Evolutionary conservation across 2,888 invertebrate genomes (phyloP).

Genomic region (Nebria salina): DNA sequence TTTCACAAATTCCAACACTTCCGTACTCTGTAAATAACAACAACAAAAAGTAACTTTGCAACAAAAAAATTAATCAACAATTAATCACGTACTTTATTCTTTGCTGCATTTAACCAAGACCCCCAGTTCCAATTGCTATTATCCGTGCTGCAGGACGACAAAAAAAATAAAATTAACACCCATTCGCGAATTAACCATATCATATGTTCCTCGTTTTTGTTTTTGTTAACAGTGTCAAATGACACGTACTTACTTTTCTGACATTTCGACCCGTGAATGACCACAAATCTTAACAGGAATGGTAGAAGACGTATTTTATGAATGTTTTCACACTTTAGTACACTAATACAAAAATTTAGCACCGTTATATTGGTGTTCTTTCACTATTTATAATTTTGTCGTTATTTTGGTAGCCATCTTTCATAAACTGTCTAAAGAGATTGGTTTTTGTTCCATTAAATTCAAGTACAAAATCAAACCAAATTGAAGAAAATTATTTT

Average conservation of each 20-base stretch:
- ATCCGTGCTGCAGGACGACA: slow-evolving; percentile 51
- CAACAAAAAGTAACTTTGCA: slow-evolving; percentile 20
- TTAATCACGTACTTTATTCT: slow-evolving; percentile 57
- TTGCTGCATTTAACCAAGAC: slow-evolving; percentile 61
- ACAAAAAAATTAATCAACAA: not conserved
- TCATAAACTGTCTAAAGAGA: slow-evolving; percentile 24
- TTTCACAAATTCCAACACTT: slow-evolving; percentile 80
- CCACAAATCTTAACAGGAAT: slow-evolving; percentile 37
- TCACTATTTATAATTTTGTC: slow-evolving; percentile 36
- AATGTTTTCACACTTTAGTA: slow-evolving; percentile 14
- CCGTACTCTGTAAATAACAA: slow-evolving; percentile 69
- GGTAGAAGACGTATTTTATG: slow-evolving; percentile 26
- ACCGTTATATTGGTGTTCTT: slow-evolving; percentile 18
- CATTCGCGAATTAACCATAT: slow-evolving; percentile 15
- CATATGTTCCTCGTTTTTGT: slow-evolving; percentile 35
- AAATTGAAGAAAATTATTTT: not conserved
- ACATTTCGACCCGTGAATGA: slow-evolving; percentile 49
- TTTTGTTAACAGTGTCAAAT: slow-evolving; percentile 40
- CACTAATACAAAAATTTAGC: slow-evolving; percentile 38
- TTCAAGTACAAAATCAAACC: not conserved
- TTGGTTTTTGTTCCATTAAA: slow-evolving; percentile 20
- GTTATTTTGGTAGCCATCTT: slow-evolving; percentile 46
- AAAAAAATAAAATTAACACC: slow-evolving; percentile 17
- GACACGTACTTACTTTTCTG: slow-evolving; percentile 52
- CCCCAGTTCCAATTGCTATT: slow-evolving; percentile 59